A percentile compares a stretch with the other conserved stretches of the same genome.
These are phyloP conservation scores for Alaudala cheleensis DNA, from an alignment of 2,113 vertebrate species.

Conservation along the genomic window DNA sequence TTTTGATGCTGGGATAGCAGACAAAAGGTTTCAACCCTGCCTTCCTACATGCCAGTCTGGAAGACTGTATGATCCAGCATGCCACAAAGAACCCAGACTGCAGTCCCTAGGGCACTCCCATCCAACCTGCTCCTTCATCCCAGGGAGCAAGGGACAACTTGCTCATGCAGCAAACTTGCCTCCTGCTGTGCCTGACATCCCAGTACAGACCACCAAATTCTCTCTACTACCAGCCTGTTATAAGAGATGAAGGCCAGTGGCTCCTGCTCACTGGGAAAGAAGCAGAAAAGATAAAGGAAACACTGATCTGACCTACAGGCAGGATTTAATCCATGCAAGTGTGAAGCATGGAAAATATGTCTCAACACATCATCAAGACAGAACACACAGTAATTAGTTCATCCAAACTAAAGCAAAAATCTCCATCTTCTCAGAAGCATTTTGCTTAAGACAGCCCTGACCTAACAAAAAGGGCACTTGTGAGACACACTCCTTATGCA, in stretches of 20 bases:
- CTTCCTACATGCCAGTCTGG: not conserved
- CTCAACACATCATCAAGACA: not conserved
- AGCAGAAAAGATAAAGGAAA: not conserved
- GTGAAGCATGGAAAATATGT: not conserved
- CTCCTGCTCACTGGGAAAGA: not conserved
- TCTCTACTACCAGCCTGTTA: not conserved
- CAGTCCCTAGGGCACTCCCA: not conserved
- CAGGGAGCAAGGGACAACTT: not conserved
- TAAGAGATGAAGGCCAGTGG: not conserved
- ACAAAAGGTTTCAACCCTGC: not conserved
- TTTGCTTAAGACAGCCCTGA: not conserved
- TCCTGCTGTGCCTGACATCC: not conserved
- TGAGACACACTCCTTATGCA: not conserved
- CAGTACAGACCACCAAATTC: not conserved
- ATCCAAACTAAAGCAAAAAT: not conserved
- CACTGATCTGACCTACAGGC: not conserved
- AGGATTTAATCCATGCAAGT: not conserved
- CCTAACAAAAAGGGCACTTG: not conserved
- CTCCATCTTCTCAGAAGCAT: not conserved
- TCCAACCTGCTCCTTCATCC: not conserved
- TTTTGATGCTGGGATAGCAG: not conserved
- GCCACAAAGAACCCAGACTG: not conserved
- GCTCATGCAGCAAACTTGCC: not conserved
- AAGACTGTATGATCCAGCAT: not conserved
- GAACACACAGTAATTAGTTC: not conserved